phyloP scores from a whole-genome alignment of 35 echinoderm and acorn worm genomes.

The Strongylocentrotus purpuratus region DNA sequence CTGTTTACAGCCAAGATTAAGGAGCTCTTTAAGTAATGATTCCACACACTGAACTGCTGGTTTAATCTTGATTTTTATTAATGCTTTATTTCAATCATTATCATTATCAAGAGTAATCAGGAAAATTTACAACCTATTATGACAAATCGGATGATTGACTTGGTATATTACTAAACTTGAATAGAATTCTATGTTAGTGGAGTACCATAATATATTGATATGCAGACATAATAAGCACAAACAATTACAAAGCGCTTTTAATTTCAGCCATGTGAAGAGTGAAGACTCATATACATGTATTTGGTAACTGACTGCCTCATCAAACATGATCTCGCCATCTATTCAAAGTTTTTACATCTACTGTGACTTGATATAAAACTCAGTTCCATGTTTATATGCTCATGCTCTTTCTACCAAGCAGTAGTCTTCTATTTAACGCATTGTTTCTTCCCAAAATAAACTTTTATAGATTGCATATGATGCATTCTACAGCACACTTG shows the following conservation, averaged over 20 bases:
- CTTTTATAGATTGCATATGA: neutral
- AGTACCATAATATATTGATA: neutral
- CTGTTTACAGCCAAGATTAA: no score
- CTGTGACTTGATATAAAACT: neutral
- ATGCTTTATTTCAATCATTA: neutral
- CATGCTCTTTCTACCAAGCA: neutral
- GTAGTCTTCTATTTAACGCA: neutral
- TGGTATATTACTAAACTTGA: neutral
- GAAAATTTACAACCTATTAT: neutral
- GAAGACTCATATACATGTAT: neutral
- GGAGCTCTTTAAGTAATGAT: neutral
- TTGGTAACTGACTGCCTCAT: neutral
- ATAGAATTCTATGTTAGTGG: neutral
- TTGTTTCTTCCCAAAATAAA: conserved; percentile 23
- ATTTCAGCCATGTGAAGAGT: neutral
- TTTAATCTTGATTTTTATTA: neutral
- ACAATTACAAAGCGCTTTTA: neutral
- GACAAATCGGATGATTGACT: neutral
- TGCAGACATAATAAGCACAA: neutral
- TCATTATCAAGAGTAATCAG: neutral
- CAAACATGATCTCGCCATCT: neutral
- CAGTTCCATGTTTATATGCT: neutral
- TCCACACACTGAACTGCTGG: neutral
- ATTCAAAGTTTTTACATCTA: neutral
- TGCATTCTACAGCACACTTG: conserved; percentile 27